These are phyloP conservation scores for Drusus annulatus DNA, from an alignment of 1,140 invertebrate genomes.

Conservation along the genomic window DNA sequence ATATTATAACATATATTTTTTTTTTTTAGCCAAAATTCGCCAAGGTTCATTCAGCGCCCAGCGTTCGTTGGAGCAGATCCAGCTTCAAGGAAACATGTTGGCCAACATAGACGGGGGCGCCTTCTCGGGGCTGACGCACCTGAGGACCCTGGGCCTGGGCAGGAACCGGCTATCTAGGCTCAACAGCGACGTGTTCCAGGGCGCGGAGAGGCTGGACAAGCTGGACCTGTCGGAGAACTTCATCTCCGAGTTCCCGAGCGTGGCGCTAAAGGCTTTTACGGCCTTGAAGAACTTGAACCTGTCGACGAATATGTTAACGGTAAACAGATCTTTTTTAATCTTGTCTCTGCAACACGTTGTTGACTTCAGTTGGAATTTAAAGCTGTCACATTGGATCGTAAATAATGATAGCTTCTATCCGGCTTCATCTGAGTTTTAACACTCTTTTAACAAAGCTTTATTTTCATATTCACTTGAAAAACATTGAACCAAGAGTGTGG, in stretches of 20 bases:
- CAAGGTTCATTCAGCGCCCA: slow-evolving; percentile 78
- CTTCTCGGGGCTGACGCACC: slow-evolving; percentile 76
- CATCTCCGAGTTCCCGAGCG: slow-evolving; percentile 83
- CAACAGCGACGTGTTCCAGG: slow-evolving; percentile 87
- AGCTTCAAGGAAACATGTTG: slow-evolving; percentile 85
- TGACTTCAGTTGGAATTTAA: too few relatives aligned
- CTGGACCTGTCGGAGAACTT: slow-evolving; percentile 90
- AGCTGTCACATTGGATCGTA: too few relatives aligned
- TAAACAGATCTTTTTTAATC: slow-evolving; percentile 64
- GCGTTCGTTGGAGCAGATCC: slow-evolving; percentile 78
- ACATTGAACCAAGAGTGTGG: too few relatives aligned
- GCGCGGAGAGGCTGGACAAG: slow-evolving; percentile 80
- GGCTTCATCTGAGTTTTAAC: too few relatives aligned
- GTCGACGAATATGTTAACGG: slow-evolving; percentile 87
- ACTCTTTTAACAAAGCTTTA: too few relatives aligned
- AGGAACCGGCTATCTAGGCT: slow-evolving; percentile 83
- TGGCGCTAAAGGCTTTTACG: slow-evolving; percentile 79
- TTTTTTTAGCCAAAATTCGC: slow-evolving; percentile 75
- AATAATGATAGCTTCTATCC: too few relatives aligned
- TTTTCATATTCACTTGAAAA: too few relatives aligned
- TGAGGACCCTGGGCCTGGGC: slow-evolving; percentile 80
- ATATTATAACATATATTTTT: too few relatives aligned
- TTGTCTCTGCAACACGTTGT: too few relatives aligned
- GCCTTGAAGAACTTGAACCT: slow-evolving; percentile 83
- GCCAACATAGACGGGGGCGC: slow-evolving; percentile 81